These are phyloP conservation scores for Heliocidaris erythrogramma DNA, from an alignment of 35 echinoderm and acorn worm species.

Conservation along the genomic window DNA sequence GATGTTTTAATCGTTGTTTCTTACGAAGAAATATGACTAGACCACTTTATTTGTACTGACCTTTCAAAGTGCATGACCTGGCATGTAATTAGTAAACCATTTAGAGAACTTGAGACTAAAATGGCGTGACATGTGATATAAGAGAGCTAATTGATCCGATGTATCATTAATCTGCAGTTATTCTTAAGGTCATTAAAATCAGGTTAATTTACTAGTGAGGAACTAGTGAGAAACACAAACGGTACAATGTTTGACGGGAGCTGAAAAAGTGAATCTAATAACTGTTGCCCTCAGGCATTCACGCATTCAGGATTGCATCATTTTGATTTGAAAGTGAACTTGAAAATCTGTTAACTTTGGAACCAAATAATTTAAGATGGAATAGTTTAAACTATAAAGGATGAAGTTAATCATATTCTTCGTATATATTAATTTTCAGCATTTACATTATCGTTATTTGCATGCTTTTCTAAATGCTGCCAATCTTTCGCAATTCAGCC, in stretches of 20 bases:
- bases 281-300: too few species aligned
- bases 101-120: background rate
- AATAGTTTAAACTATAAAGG: background rate
- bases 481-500: background rate
- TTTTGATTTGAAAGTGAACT: background rate
- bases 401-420: background rate
- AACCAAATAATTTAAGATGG: background rate
- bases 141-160: background rate
- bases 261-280: too few species aligned
- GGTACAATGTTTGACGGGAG: too few species aligned
- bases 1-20: background rate
- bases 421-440: background rate
- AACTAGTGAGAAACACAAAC: too few species aligned
- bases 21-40: too few species aligned
- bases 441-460: background rate
- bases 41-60: background rate
- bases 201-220: too few species aligned
- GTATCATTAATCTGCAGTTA: background rate
- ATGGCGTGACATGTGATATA: background rate
- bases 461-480: background rate
- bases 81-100: background rate
- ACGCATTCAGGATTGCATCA: too few species aligned
- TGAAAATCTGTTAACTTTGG: background rate
- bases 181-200: background rate
- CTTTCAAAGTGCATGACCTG: background rate